Conservation (phyloP, 2,113 vertebrate species). For the Hippocampus barbouri region DNA sequence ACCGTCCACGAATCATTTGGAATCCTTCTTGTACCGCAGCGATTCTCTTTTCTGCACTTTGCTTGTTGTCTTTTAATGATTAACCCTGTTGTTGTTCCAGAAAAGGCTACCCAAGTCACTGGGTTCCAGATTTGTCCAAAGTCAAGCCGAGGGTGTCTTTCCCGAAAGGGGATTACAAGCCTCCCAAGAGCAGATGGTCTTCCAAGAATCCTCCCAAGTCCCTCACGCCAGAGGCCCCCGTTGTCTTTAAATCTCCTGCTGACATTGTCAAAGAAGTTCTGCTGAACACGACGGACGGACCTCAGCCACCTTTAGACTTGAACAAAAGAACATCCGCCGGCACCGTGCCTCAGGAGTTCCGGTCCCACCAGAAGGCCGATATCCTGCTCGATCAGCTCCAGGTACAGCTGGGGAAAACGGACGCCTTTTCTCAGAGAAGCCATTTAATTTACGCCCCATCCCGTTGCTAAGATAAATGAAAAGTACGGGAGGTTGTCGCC, state of each 20-base stretch:
- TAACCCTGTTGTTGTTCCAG: conserved; percentile 34
- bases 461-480: too few relatives aligned
- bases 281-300: conserved; percentile 65
- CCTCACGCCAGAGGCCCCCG: conserved; percentile 20
- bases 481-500: too few relatives aligned
- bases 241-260: conserved; percentile 81
- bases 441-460: too few relatives aligned
- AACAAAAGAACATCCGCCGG: conserved; percentile 7
- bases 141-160: conserved; percentile 81
- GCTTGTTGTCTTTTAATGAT: not conserved
- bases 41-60: not conserved
- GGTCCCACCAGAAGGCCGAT: conserved; percentile 76
- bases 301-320: not conserved
- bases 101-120: conserved; percentile 73
- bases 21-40: too few relatives aligned
- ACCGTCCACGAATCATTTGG: not conserved
- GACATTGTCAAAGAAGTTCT: conserved; percentile 86
- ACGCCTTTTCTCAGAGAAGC: too few relatives aligned
- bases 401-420: conserved; percentile 60
- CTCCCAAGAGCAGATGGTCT: conserved; percentile 69
- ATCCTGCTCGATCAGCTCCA: conserved; percentile 85
- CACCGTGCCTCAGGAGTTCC: conserved; percentile 76
- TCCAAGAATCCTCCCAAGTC: conserved; percentile 12
- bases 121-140: conserved; percentile 86
- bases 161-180: conserved; percentile 78